A percentile compares a stretch with the other conserved stretches of the same genome.
phyloP scores from a whole-genome alignment of 64 coral and sea anemone species.

The Anthopleura sola region DNA sequence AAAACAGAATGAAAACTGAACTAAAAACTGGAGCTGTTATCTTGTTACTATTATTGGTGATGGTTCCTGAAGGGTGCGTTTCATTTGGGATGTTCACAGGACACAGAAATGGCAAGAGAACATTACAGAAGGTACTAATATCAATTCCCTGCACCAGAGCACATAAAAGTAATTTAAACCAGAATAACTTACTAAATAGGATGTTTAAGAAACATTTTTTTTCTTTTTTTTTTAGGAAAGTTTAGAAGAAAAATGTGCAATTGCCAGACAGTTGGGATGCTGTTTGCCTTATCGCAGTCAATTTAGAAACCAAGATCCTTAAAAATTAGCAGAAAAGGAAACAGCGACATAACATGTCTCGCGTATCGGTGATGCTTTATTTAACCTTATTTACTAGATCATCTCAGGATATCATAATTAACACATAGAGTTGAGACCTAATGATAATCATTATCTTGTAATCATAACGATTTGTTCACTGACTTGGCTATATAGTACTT shows the following conservation, averaged over 20 bases:
- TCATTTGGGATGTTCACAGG: neutral
- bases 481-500: too few species aligned
- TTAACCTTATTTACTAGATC: neutral
- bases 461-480: too few species aligned
- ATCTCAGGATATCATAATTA: neutral
- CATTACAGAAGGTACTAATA: neutral
- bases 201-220: neutral
- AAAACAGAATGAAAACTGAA: neutral
- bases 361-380: too few species aligned
- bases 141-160: neutral
- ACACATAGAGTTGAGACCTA: too few species aligned
- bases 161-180: too few species aligned
- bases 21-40: neutral
- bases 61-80: neutral
- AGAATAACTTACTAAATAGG: too few species aligned
- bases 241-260: neutral
- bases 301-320: neutral
- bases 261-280: neutral
- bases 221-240: neutral
- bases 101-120: conserved; percentile 6
- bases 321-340: neutral
- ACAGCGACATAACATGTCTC: neutral
- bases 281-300: neutral
- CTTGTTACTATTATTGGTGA: neutral
- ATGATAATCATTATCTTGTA: too few species aligned